Percentiles rank a stretch among this genome's conserved stretches.
phyloP scores from a whole-genome alignment of 2,113 vertebrate genomes.

The Lagenorhynchus albirostris region DNA sequence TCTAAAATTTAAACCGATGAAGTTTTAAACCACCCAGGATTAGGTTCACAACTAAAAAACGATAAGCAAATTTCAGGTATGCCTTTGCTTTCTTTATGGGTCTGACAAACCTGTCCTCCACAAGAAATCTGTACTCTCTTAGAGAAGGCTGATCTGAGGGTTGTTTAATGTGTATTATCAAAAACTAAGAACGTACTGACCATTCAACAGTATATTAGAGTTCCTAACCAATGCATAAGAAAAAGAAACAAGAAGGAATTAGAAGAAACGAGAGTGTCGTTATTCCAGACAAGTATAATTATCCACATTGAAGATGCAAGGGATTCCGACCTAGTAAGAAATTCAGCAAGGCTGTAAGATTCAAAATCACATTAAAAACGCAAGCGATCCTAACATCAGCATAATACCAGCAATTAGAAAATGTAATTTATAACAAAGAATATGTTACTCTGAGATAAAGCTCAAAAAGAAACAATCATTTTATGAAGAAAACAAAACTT shows the following conservation, averaged over 20 bases:
- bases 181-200: background rate
- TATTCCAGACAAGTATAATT: background rate
- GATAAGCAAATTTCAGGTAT: background rate
- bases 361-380: background rate
- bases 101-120: background rate
- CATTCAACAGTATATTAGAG: background rate
- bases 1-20: background rate
- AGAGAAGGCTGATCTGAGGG: background rate
- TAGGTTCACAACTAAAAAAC: background rate
- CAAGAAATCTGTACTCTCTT: background rate
- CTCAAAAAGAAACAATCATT: background rate
- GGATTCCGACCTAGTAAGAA: constrained; percentile 8
- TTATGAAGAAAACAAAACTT: background rate
- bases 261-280: background rate
- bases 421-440: constrained; percentile 20
- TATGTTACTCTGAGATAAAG: background rate
- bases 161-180: background rate
- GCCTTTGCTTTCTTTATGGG: background rate
- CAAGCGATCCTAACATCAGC: background rate
- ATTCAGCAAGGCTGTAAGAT: background rate
- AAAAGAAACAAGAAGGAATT: background rate
- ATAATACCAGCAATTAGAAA: background rate
- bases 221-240: background rate
- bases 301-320: background rate
- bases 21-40: background rate